A percentile compares a stretch with the other conserved stretches of the same genome.
These are phyloP conservation scores for Lacanobia oleracea DNA, from an alignment of 2,888 invertebrate genomes.

Conservation along the genomic window DNA sequence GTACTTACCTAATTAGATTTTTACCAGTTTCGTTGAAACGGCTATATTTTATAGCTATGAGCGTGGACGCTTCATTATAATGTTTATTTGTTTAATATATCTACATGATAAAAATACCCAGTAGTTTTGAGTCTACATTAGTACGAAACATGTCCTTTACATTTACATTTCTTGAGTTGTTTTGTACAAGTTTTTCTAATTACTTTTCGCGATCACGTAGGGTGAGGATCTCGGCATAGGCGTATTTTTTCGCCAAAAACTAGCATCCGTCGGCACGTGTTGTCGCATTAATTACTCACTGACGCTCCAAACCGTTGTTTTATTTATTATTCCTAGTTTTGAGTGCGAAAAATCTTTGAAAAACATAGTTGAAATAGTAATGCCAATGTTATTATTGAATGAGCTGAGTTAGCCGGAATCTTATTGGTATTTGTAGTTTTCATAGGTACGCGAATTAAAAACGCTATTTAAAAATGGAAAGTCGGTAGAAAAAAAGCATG, in stretches of 20 bases:
- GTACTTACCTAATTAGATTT: constrained; percentile 60
- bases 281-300: constrained; percentile 74
- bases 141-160: constrained; percentile 1
- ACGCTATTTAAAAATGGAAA: neutral
- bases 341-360: constrained; percentile 2
- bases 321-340: constrained; percentile 39
- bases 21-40: constrained; percentile 46
- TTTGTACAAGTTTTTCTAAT: constrained; percentile 34
- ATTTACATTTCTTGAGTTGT: constrained; percentile 18
- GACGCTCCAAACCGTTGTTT: constrained; percentile 53
- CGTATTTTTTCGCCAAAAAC: constrained; percentile 87
- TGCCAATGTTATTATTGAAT: neutral
- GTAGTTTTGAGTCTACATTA: neutral
- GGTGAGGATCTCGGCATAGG: constrained; percentile 73
- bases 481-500: neutral
- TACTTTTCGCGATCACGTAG: constrained; percentile 51
- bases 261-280: constrained; percentile 83
- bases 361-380: neutral
- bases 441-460: neutral
- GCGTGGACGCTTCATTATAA: constrained; percentile 33
- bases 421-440: neutral
- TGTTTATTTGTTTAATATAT: constrained; percentile 31
- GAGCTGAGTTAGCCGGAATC: neutral
- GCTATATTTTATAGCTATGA: constrained; percentile 32
- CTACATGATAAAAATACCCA: too few relatives aligned